Base-by-base conservation (phyloP, 2,797 vertebrate genomes). In the Typhlichthys subterraneus region DNA sequence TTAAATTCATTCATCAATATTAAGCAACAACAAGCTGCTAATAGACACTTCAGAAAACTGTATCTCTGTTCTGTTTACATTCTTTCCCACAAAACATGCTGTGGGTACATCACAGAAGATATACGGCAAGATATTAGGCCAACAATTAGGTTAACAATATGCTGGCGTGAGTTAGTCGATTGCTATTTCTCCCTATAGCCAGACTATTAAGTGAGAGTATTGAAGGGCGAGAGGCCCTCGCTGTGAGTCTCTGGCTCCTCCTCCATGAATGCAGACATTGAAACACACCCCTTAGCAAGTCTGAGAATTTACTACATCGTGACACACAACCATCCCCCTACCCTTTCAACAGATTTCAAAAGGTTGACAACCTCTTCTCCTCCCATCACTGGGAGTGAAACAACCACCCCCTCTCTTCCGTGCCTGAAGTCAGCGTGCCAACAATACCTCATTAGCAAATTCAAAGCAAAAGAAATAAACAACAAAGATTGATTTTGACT, bases 291-390 rank as follows among this genome's bases (percentile, higher is more conserved):
- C 78, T 76, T 49, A 79, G 81, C 54, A 72, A 80, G 84, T 65
- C 79, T 53, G 71, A 77, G 77, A 85, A 89, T 90, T 79, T 89
- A 87, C 84, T 86, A 87, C 82, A 82, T 64, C 65, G 77, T 79
- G 78, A 87, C 81, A 83, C 67, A 59, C 69, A 55, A 79, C 86
- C 86, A 83, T 80, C 85, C 88, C 87, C 89, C 83, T 2, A 72
- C 68, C 65, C 71, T 78, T 85, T 90, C 80, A 82, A 79, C 82
- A 71, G 54, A 64, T 65, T 83, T 65, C 73, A 72, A 73, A 83
- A 80, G 85, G 61, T 71, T 83, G 84, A 86, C 83, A 80, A 66
- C 73, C 81, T 80, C 75, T 80, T 79, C 69, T 65, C 62, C 69
- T 57, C 57, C 57, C 52, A 55, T 60, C 72, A 70, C 64, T 82